These are phyloP conservation scores for Zapornia atra DNA, from an alignment of 2,113 vertebrate species.

Conservation along the genomic window DNA sequence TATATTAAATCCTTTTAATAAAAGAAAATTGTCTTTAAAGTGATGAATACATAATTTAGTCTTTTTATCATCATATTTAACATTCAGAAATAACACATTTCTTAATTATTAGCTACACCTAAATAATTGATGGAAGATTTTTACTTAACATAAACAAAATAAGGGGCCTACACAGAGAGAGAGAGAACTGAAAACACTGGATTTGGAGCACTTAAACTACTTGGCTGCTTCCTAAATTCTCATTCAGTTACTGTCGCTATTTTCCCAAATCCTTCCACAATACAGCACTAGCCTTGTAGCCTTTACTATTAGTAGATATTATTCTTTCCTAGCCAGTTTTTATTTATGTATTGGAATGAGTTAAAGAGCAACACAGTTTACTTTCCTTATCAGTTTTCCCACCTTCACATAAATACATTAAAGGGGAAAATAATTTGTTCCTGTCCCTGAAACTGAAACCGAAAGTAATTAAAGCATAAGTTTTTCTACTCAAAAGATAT, in stretches of 20 bases:
- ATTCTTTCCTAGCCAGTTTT: neutral
- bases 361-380: neutral
- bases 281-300: neutral
- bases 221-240: neutral
- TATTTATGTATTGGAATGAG: neutral
- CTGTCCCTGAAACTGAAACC: slow-evolving; percentile 29
- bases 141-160: neutral
- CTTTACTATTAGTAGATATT: neutral
- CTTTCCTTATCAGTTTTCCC: slow-evolving; percentile 55
- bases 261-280: neutral
- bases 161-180: neutral
- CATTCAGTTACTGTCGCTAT: neutral
- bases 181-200: neutral
- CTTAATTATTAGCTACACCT: neutral
- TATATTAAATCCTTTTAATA: neutral
- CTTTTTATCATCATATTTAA: neutral
- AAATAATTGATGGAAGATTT: neutral
- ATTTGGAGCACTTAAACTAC: neutral
- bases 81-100: neutral
- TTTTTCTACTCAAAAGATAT: neutral
- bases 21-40: neutral
- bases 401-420: slow-evolving; percentile 45
- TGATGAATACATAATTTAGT: neutral
- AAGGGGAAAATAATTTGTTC: slow-evolving; percentile 36
- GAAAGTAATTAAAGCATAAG: slow-evolving; percentile 11